Conservation (phyloP, 1,140 invertebrate species). For the Thaumatotibia leucotreta region DNA sequence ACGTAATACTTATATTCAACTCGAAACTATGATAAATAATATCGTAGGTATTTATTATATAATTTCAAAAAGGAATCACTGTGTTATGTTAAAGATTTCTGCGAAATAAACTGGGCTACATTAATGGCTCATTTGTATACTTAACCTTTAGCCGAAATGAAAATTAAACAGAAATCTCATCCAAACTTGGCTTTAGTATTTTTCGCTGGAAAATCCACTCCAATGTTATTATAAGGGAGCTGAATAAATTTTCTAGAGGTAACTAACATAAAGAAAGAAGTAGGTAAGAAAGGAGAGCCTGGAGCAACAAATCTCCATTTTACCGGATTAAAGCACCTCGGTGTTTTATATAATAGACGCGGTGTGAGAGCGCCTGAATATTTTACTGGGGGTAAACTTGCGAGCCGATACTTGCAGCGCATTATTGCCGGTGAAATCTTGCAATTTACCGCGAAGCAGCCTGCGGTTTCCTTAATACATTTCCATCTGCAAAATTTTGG, state of each 20-base stretch:
- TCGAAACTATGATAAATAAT: too few relatives aligned
- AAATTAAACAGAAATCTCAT: conserved; percentile 10
- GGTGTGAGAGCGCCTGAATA: conserved; percentile 47
- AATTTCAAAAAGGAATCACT: neutral
- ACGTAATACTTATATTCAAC: too few relatives aligned
- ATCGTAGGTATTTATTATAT: too few relatives aligned
- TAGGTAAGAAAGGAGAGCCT: conserved; percentile 45
- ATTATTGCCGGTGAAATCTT: neutral
- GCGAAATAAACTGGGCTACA: neutral
- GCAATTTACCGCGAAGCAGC: neutral
- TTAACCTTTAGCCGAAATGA: conserved; percentile 8
- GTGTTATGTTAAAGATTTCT: neutral
- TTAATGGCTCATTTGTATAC: conserved; percentile 6
- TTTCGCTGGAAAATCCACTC: conserved; percentile 21
- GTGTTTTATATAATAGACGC: conserved; percentile 50
- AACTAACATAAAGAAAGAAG: conserved; percentile 57
- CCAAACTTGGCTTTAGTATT: conserved; percentile 8
- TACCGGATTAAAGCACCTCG: conserved; percentile 61
- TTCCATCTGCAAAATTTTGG: neutral
- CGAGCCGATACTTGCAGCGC: neutral
- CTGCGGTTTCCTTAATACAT: neutral
- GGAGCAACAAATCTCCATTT: conserved; percentile 63
- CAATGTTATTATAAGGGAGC: conserved; percentile 33
- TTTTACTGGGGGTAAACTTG: conserved; percentile 30
- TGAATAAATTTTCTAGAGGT: conserved; percentile 46